Base-by-base conservation (phyloP, 2,113 vertebrate species). In the Calidris pygmaea region DNA sequence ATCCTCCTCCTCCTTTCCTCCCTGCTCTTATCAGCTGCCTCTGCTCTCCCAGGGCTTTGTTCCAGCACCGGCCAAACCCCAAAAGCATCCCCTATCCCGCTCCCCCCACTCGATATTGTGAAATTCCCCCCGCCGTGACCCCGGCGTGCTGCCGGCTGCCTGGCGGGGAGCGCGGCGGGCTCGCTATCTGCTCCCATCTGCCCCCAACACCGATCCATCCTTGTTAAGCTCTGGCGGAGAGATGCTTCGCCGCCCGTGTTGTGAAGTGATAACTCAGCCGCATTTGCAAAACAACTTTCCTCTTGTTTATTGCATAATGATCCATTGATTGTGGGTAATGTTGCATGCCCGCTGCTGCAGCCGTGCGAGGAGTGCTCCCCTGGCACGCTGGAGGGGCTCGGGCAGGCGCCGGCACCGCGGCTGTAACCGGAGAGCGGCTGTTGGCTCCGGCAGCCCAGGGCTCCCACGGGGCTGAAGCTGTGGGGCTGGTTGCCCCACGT, bases 251-350 rank as follows among this genome's bases (percentile, higher is more conserved):
- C 43, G 14, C n/a, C 62, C 6, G 66, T 43, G 74, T 75, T 34
- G 91, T 2, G 70, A 71, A 77, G 87, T 16, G 91, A 95, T 95
- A 96, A 95, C 95, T 94, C 94, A 83, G 93, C 89, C 73, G n/a
- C 68, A 21, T 85, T 85, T 88, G 96, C 96, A 90, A 94, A 96
- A 96, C 97, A 96, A 93, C 95, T 96, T 96, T 96, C 88, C 94
- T 89, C 96, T 95, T 97, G 97, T 97, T 97, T 93, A 97, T 96
- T 72, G 62, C 93, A 91, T 96, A 94, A 96, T 89, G 96, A 96
- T 92, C 93, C 95, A 96, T 96, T 94, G 96, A 97, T 96, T 89
- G 95, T 47, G 97, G 96, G 93, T 97, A 95, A 96, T 94, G 97
- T 97, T 95, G 93, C 96, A 55, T 96, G 95, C 96, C 93, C 56